phyloP scores from a whole-genome alignment of 2,888 invertebrate genomes.

The Coleophora flavipennella region DNA sequence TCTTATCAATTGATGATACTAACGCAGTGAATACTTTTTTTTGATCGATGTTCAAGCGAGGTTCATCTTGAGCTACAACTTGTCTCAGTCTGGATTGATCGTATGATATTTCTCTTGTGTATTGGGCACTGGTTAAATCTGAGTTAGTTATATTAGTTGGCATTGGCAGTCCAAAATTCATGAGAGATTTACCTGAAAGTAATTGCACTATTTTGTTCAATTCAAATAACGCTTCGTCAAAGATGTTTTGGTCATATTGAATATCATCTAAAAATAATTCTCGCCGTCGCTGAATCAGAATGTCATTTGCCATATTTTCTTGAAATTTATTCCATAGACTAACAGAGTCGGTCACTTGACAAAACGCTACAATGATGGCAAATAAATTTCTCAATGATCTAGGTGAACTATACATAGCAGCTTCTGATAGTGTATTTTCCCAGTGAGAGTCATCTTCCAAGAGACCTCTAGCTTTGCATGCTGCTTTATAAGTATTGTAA shows the following conservation, averaged over 20 bases:
- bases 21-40: too few species aligned
- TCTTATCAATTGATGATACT: constrained; percentile 12
- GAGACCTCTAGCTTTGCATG: constrained; percentile 18
- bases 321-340: constrained; percentile 19
- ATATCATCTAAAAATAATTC: constrained; percentile 17
- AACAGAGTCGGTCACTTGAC: constrained; percentile 17
- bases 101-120: constrained; percentile 21
- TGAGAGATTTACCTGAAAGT: constrained; percentile 19
- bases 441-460: constrained; percentile 23
- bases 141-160: constrained; percentile 21
- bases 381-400: constrained; percentile 20
- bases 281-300: constrained; percentile 19
- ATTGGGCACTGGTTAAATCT: constrained; percentile 22
- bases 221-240: too few species aligned
- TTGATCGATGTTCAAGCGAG: constrained; percentile 19
- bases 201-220: too few species aligned
- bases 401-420: constrained; percentile 17
- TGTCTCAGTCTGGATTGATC: constrained; percentile 17
- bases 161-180: constrained; percentile 20
- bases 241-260: constrained; percentile 21
- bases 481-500: constrained; percentile 16
- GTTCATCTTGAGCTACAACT: constrained; percentile 20
- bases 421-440: too few species aligned
- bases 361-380: constrained; percentile 18
- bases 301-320: constrained; percentile 20